Evolutionary conservation across 2,113 vertebrate genomes (phyloP).

Genomic region (Mirounga angustirostris): DNA sequence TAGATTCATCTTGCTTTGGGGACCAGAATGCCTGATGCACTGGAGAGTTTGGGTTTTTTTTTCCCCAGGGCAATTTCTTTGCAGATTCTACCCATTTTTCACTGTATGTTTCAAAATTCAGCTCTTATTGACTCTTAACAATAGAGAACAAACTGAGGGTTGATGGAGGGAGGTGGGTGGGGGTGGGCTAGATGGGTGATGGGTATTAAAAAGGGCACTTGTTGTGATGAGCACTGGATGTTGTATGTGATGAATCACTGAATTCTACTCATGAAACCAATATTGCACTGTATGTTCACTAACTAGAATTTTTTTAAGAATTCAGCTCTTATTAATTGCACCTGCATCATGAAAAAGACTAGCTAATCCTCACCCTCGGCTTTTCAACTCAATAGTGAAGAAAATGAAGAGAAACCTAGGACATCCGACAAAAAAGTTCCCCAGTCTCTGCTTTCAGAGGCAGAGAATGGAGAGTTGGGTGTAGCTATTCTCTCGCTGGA

Average conservation of each 20-base stretch:
- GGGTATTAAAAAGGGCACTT: not conserved
- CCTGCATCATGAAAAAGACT: not conserved
- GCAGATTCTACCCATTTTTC: not conserved
- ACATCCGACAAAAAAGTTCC: not conserved
- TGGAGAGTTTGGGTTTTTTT: not conserved
- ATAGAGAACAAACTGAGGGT: not conserved
- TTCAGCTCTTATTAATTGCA: not conserved
- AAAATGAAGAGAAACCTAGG: not conserved
- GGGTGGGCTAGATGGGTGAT: not conserved
- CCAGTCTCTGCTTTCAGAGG: not conserved
- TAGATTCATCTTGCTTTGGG: not conserved
- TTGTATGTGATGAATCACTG: not conserved
- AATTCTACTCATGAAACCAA: not conserved
- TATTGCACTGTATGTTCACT: not conserved
- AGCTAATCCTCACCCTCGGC: not conserved
- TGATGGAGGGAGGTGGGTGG: not conserved
- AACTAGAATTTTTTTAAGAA: not conserved
- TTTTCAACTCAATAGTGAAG: not conserved
- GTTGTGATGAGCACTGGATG: not conserved
- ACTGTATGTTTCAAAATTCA: not conserved
- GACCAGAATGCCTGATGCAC: not conserved
- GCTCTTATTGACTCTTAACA: not conserved
- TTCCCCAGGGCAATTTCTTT: not conserved
- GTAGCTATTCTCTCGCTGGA: not conserved
- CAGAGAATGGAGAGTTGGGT: not conserved